phyloP scores from a whole-genome alignment of 2,888 invertebrate species.

The Agonopterix subpropinquella region DNA sequence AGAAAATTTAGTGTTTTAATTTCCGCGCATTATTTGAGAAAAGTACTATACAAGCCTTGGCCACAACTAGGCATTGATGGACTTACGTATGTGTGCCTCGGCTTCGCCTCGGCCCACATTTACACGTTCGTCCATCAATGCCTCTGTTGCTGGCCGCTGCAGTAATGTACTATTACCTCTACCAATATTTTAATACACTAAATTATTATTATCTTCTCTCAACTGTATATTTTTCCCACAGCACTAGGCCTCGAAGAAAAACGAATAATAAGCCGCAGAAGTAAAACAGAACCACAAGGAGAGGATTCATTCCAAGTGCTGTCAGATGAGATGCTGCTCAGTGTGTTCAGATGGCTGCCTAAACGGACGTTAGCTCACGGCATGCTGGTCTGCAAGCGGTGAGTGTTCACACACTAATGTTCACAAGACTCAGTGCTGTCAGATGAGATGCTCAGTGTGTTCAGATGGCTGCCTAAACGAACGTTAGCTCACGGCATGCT shows the following conservation, averaged over 20 bases:
- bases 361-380: constrained; percentile 83
- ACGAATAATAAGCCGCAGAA: constrained; percentile 17
- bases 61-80: no score
- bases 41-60: no score
- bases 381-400: constrained; percentile 82
- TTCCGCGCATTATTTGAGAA: no score
- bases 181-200: no score
- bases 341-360: constrained; percentile 88
- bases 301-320: constrained; percentile 80
- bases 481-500: constrained; percentile 81
- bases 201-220: no score
- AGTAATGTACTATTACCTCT: no score
- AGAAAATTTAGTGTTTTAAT: no score
- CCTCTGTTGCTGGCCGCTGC: no score
- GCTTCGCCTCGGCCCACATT: no score
- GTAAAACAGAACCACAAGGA: constrained; percentile 19
- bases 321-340: constrained; percentile 91
- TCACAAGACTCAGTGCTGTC: constrained; percentile 77
- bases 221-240: constrained; percentile 5
- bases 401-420: constrained; percentile 8
- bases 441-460: constrained; percentile 91
- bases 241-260: constrained; percentile 29
- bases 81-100: no score
- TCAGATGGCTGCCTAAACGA: constrained; percentile 88
- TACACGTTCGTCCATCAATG: no score